Base-by-base conservation (phyloP, 2,888 invertebrate species). In the Asteroscopus sphinx region DNA sequence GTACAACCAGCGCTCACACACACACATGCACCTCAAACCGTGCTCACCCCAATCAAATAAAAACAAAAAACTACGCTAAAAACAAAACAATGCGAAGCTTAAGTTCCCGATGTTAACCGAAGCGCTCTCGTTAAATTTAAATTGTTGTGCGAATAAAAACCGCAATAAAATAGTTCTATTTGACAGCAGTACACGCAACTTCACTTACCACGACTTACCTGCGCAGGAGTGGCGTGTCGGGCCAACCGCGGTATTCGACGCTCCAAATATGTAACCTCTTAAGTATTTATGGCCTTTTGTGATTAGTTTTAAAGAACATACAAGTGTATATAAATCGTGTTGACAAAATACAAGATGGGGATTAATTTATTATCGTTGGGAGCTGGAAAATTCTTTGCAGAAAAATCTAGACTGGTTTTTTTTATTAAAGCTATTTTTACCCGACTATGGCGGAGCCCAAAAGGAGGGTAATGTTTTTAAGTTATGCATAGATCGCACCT, bases 141-240 rank as follows among this genome's bases (percentile, higher is more conserved):
- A 85, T 84, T 83, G 82, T 82, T 79, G 79, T 72, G 47, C 69
- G 75, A 70, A 85, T 84, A 84, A 86, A 90, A 90, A 84, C 85
- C 79, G 78, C 85, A 79, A 89, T 92, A 92, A 93, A 93, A 87
- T 88, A 87, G 86, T 75, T 79, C 85, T 85, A 87, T 89, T 84
- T 85, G 93, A 89, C 90, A 89, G 84, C 81, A 74, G 67, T 84
- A 93, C 93, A 93, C 79, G 93, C 87, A 92, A 91, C 83, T 90
- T 90, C 88, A 92, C 93, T 93, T 93, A 92, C 83, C 82, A 85
- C 89, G 87, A 91, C 91, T 93, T 92, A 91, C 83, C 82, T 86
- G 90, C 88, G 87, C 88, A 69, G 79, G 87, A 89, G 89, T 84
- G 81, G 77, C 77, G 73, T 85, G 89, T 88, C 71, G 52, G 61